These are phyloP conservation scores for Trichonephila inaurata DNA, from an alignment of 1,140 invertebrate species.

Conservation along the genomic window DNA sequence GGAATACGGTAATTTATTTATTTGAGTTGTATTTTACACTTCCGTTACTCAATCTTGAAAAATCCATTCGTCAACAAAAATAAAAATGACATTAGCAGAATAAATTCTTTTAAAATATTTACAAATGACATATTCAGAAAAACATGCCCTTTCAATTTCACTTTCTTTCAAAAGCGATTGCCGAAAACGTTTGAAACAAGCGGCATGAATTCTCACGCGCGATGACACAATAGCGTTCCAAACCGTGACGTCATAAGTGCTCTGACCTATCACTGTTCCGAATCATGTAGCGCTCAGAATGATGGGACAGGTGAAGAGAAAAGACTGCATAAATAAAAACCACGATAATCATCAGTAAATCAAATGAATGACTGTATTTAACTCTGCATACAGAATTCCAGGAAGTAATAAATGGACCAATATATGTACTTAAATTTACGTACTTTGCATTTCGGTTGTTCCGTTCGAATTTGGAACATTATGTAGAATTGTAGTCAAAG, in stretches of 20 bases:
- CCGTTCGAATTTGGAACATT: too few relatives aligned
- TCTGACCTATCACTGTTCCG: not conserved
- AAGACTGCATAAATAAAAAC: not conserved
- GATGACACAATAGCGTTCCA: not conserved
- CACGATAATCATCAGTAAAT: not conserved
- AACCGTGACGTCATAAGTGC: not conserved
- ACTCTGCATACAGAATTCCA: not conserved
- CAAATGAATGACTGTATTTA: not conserved
- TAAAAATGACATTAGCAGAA: too few relatives aligned
- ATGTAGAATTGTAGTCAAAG: not conserved
- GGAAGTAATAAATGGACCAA: not conserved
- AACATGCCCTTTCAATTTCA: not conserved
- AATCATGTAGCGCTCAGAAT: not conserved
- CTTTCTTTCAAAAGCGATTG: not conserved
- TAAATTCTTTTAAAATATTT: too few relatives aligned
- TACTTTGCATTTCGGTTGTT: not conserved
- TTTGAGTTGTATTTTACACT: not conserved
- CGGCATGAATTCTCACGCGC: not conserved
- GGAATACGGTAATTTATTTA: too few relatives aligned
- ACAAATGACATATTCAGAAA: not conserved
- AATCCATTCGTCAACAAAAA: not conserved
- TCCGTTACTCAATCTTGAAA: not conserved
- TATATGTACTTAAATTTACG: not conserved
- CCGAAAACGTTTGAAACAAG: not conserved
- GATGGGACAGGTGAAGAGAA: not conserved